Evolutionary conservation across 2,888 invertebrate genomes (phyloP).

Genomic region (Ectemnius continuus): DNA sequence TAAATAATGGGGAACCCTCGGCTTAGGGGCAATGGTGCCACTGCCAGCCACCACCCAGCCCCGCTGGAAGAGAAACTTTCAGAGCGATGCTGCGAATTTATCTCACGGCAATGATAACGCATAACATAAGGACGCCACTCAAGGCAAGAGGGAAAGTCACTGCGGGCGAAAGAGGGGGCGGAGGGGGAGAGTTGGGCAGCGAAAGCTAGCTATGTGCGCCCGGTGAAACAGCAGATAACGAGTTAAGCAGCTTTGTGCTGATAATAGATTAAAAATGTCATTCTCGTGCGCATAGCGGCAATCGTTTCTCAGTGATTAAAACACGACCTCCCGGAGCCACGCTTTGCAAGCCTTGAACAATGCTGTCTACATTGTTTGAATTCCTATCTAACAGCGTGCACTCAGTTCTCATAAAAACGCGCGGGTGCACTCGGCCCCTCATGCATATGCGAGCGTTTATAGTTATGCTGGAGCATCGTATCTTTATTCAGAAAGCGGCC

Average conservation of each 20-base stretch:
- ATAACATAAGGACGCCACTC: neutral
- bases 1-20: constrained; percentile 44
- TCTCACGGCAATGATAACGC: constrained; percentile 11
- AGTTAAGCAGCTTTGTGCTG: too few species aligned
- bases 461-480: constrained; percentile 36
- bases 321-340: constrained; percentile 9
- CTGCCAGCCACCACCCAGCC: too few species aligned
- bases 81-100: constrained; percentile 4
- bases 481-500: constrained; percentile 34
- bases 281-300: too few species aligned
- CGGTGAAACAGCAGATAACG: too few species aligned
- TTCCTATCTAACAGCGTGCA: constrained; percentile 35
- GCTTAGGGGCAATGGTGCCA: constrained; percentile 16
- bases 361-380: constrained; percentile 29
- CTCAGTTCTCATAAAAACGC: constrained; percentile 32
- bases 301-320: neutral
- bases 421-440: constrained; percentile 15
- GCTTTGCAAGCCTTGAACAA: constrained; percentile 32
- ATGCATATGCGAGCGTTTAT: constrained; percentile 46
- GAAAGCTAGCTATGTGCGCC: too few species aligned
- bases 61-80: neutral
- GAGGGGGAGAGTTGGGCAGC: too few species aligned
- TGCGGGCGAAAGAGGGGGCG: too few species aligned
- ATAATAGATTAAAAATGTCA: too few species aligned
- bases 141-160: too few species aligned